Evolutionary conservation across 2,888 invertebrate species (phyloP).

Genomic region (Agrotis ipsilon): DNA sequence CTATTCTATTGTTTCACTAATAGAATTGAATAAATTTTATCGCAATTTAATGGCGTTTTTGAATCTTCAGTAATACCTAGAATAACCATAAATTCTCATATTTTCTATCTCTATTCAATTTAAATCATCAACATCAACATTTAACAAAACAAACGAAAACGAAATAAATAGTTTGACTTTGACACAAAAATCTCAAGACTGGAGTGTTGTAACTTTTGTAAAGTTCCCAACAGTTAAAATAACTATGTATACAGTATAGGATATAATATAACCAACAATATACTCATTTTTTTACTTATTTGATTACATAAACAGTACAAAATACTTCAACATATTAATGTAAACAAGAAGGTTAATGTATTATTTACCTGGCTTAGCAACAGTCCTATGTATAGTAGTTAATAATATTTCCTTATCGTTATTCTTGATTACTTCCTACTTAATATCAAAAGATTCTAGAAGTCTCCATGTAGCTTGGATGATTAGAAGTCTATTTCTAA

Average conservation of each 20-base stretch:
- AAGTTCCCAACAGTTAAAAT: conserved; percentile 28
- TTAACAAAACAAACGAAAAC: neutral
- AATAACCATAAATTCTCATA: too few species aligned
- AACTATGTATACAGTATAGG: too few species aligned
- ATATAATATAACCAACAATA: too few species aligned
- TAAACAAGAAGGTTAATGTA: conserved; percentile 6
- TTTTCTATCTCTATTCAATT: neutral
- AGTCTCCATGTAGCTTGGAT: neutral
- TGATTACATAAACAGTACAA: too few species aligned
- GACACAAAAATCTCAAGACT: conserved; percentile 32
- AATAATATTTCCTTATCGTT: conserved; percentile 11
- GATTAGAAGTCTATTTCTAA: too few species aligned
- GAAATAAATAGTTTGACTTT: conserved; percentile 38
- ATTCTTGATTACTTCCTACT: conserved; percentile 31
- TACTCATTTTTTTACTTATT: too few species aligned
- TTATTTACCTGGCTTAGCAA: conserved; percentile 19
- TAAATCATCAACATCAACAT: neutral
- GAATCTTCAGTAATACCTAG: too few species aligned
- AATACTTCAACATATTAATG: conserved; percentile 6
- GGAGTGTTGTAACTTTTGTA: conserved; percentile 10
- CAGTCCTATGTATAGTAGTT: neutral
- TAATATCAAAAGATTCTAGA: neutral
- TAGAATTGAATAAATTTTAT: too few species aligned
- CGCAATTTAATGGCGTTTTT: too few species aligned
- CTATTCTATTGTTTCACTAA: too few species aligned